A percentile compares a stretch with the other conserved stretches of the same genome.
Evolutionary conservation across 2,113 vertebrate species (phyloP).

Genomic region (Chiloscyllium plagiosum): DNA sequence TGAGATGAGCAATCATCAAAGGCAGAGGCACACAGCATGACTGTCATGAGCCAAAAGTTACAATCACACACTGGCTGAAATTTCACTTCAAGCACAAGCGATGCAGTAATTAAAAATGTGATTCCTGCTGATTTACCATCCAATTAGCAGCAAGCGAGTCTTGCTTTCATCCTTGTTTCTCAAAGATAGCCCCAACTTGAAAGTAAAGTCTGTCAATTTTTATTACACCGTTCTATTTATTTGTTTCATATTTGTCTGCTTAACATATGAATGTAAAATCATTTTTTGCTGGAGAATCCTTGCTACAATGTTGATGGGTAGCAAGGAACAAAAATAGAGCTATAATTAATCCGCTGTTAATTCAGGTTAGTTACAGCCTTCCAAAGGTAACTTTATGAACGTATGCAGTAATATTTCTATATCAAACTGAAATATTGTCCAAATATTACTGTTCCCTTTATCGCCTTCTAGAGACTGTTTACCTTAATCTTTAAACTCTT

Average conservation of each 20-base stretch:
- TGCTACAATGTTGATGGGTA: not conserved
- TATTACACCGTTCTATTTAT: conserved; percentile 17
- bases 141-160: conserved; percentile 86
- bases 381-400: not conserved
- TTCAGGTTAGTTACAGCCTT: not conserved
- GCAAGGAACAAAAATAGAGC: not conserved
- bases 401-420: not conserved
- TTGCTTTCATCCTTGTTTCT: conserved; percentile 85
- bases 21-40: conserved; percentile 84
- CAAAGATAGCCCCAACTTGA: conserved; percentile 68
- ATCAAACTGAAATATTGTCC: not conserved
- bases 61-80: conserved; percentile 85
- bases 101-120: conserved; percentile 97
- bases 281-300: not conserved
- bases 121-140: conserved; percentile 84
- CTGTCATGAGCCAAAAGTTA: conserved; percentile 89
- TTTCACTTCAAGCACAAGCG: conserved; percentile 74
- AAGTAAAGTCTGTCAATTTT: conserved; percentile 41
- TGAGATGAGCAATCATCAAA: conserved; percentile 88
- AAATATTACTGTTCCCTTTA: not conserved
- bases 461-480: not conserved
- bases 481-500: not conserved
- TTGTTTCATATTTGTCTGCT: not conserved
- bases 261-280: not conserved
- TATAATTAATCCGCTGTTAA: not conserved